These are phyloP conservation scores for Chelonoidis abingdonii DNA, from an alignment of 2,113 vertebrate species.

Conservation along the genomic window DNA sequence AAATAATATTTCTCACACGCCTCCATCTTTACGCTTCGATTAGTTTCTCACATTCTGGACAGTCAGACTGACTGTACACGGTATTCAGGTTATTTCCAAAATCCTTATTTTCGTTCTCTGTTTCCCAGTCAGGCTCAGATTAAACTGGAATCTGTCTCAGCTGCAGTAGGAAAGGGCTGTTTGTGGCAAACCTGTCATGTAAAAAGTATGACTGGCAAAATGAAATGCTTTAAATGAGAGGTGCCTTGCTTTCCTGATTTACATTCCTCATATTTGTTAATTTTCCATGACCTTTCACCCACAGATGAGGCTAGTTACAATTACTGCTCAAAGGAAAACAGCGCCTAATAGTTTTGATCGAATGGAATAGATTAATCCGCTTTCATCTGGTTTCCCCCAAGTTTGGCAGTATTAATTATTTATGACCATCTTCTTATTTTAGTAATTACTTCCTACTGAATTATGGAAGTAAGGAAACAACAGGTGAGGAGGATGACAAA, in stretches of 20 bases:
- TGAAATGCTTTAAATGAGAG: constrained; percentile 2
- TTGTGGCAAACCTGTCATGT: constrained; percentile 31
- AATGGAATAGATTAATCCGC: constrained; percentile 23
- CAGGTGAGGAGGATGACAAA: not conserved
- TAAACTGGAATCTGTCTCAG: not conserved
- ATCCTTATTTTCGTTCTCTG: not conserved
- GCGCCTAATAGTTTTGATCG: constrained; percentile 34
- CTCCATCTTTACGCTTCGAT: not conserved
- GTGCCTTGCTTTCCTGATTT: not conserved
- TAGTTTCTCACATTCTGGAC: not conserved
- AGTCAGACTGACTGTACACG: not conserved
- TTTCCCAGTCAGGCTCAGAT: constrained; percentile 10
- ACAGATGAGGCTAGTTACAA: constrained; percentile 30
- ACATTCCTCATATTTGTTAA: constrained; percentile 5
- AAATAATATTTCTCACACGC: not conserved
- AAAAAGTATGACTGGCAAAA: constrained; percentile 22
- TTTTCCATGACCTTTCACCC: not conserved
- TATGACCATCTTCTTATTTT: constrained; percentile 51
- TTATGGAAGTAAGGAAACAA: constrained; percentile 14
- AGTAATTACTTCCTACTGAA: constrained; percentile 19
- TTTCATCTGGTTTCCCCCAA: constrained; percentile 46
- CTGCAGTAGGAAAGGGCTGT: not conserved
- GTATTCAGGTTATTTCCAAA: constrained; percentile 4
- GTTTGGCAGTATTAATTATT: constrained; percentile 56
- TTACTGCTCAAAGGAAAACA: constrained; percentile 1